phyloP scores from a whole-genome alignment of 2,113 vertebrate species.

The Notechis scutatus region DNA sequence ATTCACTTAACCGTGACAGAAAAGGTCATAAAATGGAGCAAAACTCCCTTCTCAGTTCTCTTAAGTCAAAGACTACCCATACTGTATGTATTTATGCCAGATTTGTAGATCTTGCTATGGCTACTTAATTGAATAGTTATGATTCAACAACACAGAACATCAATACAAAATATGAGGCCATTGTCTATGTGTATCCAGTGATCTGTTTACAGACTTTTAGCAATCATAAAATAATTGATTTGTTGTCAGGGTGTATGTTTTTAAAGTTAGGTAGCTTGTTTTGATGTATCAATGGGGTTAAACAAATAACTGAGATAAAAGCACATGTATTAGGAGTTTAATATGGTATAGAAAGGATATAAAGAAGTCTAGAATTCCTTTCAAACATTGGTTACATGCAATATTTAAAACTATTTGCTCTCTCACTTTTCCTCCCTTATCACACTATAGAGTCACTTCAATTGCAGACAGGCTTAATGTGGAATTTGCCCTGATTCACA shows the following conservation, averaged over 20 bases:
- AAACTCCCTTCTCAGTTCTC: background rate
- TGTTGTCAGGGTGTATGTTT: background rate
- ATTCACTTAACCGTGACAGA: background rate
- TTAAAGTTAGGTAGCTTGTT: conserved; percentile 1
- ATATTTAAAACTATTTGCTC: background rate
- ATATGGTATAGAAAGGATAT: background rate
- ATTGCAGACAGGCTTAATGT: conserved; percentile 93
- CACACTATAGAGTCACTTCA: conserved; percentile 82
- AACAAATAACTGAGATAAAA: background rate
- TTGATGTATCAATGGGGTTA: background rate
- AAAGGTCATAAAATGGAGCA: background rate
- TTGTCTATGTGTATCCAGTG: background rate
- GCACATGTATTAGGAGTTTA: background rate
- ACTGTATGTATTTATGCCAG: background rate
- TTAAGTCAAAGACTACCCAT: background rate
- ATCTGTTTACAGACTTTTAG: background rate
- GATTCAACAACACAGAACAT: background rate
- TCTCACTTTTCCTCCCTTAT: background rate
- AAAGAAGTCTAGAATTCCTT: background rate
- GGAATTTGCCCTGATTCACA: conserved; percentile 95
- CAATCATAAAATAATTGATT: background rate
- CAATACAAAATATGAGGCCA: too few relatives aligned
- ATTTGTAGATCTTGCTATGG: background rate
- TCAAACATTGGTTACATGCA: background rate
- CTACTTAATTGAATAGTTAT: background rate